Base-by-base conservation (phyloP, 2,888 invertebrate genomes). In the Apoderus coryli region DNA sequence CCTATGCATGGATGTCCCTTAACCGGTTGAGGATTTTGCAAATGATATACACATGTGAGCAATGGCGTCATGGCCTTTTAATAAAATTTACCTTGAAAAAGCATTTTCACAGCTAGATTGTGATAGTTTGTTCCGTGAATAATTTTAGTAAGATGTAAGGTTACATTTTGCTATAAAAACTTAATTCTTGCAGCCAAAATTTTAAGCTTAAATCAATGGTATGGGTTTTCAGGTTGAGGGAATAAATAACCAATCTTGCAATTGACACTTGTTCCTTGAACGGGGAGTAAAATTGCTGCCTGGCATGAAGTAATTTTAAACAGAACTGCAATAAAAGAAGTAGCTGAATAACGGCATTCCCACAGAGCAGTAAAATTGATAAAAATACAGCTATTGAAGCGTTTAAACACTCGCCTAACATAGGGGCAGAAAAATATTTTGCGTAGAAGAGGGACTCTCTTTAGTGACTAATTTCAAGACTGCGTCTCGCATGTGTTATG, bases 1-100 rank as follows among this genome's bases (percentile, higher is more conserved):
- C n/a, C n/a, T n/a, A n/a, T n/a, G n/a, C n/a, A n/a, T 47, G 14
- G 29, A n/a, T 19, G 19, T 6, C 19, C 19, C 19, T 19, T 19
- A 19, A 19, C 19, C 19, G 19, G 19, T 19, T 19, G 19, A 19
- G 19, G 7, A 19, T 19, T 19, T n/a, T 6, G 19, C n/a, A n/a
- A n/a, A n/a, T n/a, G n/a, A 7, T 7, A 19, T 19, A 19, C n/a
- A 7, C 19, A 19, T 19, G 19, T 19, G 19, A 7, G 19, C n/a
- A 19, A 19, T 19, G 19, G 19, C n/a, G 19, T n/a, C 19, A 19
- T 19, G 19, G 19, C n/a, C 7, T 7, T 19, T 19, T 19, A 6
- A 6, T 19, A 19, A 19, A 19, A 19, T 19, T 19, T 6, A 7
- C 6, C 19, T n/a, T n/a, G 6, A 6, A 19, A 19, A 19, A 19